phyloP scores from a whole-genome alignment of 2,888 invertebrate genomes.

The Eilema sororculum region DNA sequence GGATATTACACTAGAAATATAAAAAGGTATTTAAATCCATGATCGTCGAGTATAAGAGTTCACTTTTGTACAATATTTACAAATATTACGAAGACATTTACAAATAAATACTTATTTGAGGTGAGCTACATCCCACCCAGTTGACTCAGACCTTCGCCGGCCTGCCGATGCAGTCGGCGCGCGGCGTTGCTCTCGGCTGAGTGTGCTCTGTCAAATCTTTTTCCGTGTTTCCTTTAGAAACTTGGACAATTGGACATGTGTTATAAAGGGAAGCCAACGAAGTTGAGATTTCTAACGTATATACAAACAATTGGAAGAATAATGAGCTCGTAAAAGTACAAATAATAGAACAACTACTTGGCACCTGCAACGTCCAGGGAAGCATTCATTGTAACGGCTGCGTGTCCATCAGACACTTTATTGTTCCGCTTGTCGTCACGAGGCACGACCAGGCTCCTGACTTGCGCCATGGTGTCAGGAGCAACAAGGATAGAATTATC shows the following conservation, averaged over 20 bases:
- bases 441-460: too few species aligned
- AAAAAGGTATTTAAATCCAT: conserved; percentile 70
- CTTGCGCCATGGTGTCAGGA: too few species aligned
- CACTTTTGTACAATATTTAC: conserved; percentile 81
- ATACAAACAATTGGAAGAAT: conserved; percentile 26
- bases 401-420: background rate
- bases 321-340: conserved; percentile 38
- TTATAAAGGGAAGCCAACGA: conserved; percentile 32
- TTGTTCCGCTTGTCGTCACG: too few species aligned
- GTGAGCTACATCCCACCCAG: background rate
- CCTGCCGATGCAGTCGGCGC: too few species aligned
- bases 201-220: conserved; percentile 10
- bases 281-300: conserved; percentile 38
- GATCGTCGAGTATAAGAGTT: conserved; percentile 56
- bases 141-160: background rate
- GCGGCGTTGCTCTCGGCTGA: background rate
- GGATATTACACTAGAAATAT: conserved; percentile 64
- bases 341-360: conserved; percentile 43
- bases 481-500: too few species aligned
- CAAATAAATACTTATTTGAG: background rate
- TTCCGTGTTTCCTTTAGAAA: conserved; percentile 33
- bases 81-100: conserved; percentile 36
- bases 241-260: conserved; percentile 31
- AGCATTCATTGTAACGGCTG: conserved; percentile 29
- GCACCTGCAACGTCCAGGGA: conserved; percentile 54